A percentile compares a stretch with the other conserved stretches of the same genome.
Evolutionary conservation across 2,113 vertebrate genomes (phyloP).

Genomic region (Cyphomyrus discorhynchus): DNA sequence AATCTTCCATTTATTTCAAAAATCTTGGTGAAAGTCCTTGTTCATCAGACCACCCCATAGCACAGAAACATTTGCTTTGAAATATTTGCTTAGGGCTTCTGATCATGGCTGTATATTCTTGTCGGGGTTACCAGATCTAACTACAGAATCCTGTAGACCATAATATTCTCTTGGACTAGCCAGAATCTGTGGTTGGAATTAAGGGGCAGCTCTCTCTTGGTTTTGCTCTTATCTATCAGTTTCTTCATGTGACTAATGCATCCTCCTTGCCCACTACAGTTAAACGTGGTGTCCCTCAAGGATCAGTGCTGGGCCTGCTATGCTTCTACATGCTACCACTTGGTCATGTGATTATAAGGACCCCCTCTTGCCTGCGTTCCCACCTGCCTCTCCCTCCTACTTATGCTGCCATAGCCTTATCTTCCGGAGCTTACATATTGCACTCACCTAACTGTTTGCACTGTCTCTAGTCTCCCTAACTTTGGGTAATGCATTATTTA

Average conservation of each 20-base stretch:
- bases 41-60: background rate
- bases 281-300: background rate
- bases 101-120: background rate
- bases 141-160: background rate
- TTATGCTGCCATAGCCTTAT: too few relatives aligned
- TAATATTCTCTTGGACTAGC: background rate
- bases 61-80: background rate
- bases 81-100: background rate
- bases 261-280: background rate
- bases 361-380: background rate
- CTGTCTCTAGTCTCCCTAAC: too few relatives aligned
- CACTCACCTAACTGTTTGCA: too few relatives aligned
- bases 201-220: background rate
- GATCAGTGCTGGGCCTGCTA: background rate
- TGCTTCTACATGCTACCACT: background rate
- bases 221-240: background rate
- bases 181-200: background rate
- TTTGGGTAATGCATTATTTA: too few relatives aligned
- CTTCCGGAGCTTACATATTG: too few relatives aligned
- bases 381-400: background rate
- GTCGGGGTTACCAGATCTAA: background rate
- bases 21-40: background rate
- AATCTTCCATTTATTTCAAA: background rate
- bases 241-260: background rate
- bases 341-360: background rate